Evolutionary conservation across 1,140 invertebrate species (phyloP), one percentile per base, ranked within the genome.

Genomic region (Dufourea novaeangliae): DNA sequence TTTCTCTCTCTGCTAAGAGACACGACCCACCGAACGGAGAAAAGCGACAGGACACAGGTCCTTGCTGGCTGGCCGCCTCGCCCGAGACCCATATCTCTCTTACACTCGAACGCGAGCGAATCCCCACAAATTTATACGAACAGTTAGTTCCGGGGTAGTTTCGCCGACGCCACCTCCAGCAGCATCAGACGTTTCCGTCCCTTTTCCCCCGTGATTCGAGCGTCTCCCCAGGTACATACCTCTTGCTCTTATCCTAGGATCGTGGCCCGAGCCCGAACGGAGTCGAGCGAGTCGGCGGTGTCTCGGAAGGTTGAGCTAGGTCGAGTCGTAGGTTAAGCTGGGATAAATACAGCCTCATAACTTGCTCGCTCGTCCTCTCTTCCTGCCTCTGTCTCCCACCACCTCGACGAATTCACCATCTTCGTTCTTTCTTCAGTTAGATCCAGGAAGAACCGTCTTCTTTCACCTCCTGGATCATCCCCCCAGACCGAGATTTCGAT

Each of bases 111-210:
- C 70, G 84, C 80, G 27, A 72, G 57, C 76, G 79, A 87, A 87
- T 86, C 85, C 84, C 75, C 71, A 66, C 77, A 84, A 88, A 88
- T 88, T 87, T 87, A 87, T 87, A 85, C 85, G 86, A 87, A 84
- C 81, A 75, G 82, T 83, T 85, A 86, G 81, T 86, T 82, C 80
- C 83, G 56, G 63, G 71, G 68, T 80, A 84, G 84, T 87, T 85
- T 84, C 68, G 74, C 22, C 57, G 66, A 22, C 54, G 29, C 62
- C 50, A 78, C 50, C 71, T 77, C 64, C 57, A 70, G 50, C 27
- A 44, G 59, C 29, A 52, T 14, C 41, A 56, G 8, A 11, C 14
- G 29, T 14, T 27, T 44, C 44, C 37, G 34, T 82, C 61, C 59
- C 37, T 73, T 66, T 52, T 14, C 14, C 41, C 25, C n/a, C 71